Evolutionary conservation across 2,113 vertebrate species (phyloP).

Genomic region (Protobothrops mucrosquamatus): DNA sequence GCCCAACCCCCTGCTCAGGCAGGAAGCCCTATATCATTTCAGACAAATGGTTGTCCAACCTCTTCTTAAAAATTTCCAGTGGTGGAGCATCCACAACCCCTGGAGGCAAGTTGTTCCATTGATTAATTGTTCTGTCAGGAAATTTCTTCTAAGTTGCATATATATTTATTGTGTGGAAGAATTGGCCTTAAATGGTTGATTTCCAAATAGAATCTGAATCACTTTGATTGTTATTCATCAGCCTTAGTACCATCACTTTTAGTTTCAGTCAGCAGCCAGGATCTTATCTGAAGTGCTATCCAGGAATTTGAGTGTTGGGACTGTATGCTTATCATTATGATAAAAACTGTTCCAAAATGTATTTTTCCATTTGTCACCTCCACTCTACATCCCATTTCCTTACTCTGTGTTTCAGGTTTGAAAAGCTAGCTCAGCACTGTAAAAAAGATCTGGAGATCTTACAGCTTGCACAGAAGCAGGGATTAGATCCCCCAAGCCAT

Average conservation of each 20-base stretch:
- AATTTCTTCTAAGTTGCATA: not conserved
- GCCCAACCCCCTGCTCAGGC: too few species aligned
- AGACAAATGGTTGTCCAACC: too few species aligned
- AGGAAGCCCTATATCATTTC: too few species aligned
- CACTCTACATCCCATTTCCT: not conserved
- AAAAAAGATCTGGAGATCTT: slow-evolving; percentile 89
- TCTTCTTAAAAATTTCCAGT: too few species aligned
- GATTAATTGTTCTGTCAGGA: too few species aligned
- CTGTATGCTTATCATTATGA: not conserved
- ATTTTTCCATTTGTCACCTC: not conserved
- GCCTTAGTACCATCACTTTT: not conserved
- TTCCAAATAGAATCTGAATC: not conserved
- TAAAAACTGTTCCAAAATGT: not conserved
- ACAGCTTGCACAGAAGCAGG: slow-evolving; percentile 83
- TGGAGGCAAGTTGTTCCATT: too few species aligned
- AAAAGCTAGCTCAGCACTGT: slow-evolving; percentile 87
- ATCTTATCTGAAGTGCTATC: not conserved
- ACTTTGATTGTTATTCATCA: not conserved
- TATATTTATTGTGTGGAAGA: not conserved
- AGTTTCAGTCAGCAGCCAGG: not conserved
- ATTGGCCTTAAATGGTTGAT: not conserved
- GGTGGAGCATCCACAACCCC: too few species aligned
- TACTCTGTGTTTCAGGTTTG: slow-evolving; percentile 75
- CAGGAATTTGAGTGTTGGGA: not conserved
- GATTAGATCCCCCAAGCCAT: slow-evolving; percentile 88